These are phyloP conservation scores for Anodontia alba DNA, from an alignment of 2,888 invertebrate genomes.

Conservation along the genomic window DNA sequence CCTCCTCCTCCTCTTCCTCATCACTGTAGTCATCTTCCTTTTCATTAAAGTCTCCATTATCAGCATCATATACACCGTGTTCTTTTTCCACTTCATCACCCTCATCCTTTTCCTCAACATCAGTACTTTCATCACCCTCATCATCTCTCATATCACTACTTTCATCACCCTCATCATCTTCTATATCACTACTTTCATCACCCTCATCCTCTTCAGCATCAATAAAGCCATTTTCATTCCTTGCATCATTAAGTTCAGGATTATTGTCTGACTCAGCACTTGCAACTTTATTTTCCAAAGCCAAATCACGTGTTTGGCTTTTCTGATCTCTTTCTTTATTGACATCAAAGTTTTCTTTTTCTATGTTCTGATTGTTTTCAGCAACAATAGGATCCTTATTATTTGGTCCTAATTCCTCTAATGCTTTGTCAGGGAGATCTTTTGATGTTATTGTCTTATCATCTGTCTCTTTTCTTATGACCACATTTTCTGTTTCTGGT, in stretches of 20 bases:
- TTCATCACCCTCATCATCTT: neutral
- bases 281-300: no score
- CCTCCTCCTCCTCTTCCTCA: neutral
- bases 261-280: no score
- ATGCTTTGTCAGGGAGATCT: no score
- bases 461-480: neutral
- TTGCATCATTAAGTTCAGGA: no score
- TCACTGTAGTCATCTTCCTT: neutral
- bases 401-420: no score
- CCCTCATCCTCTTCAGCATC: neutral
- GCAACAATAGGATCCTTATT: no score
- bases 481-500: neutral
- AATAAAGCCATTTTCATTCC: no score
- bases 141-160: neutral
- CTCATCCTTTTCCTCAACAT: neutral
- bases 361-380: no score
- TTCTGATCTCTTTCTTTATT: neutral
- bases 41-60: neutral
- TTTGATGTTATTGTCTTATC: no score
- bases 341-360: no score
- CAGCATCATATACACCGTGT: neutral
- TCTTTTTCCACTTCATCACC: neutral
- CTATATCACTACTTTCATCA: slow-evolving; percentile 13
- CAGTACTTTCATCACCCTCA: neutral
- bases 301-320: neutral